A percentile compares a stretch with the other conserved stretches of the same genome.
Evolutionary conservation across 2,888 invertebrate species (phyloP).

Genomic region (Scrobipalpa costella): DNA sequence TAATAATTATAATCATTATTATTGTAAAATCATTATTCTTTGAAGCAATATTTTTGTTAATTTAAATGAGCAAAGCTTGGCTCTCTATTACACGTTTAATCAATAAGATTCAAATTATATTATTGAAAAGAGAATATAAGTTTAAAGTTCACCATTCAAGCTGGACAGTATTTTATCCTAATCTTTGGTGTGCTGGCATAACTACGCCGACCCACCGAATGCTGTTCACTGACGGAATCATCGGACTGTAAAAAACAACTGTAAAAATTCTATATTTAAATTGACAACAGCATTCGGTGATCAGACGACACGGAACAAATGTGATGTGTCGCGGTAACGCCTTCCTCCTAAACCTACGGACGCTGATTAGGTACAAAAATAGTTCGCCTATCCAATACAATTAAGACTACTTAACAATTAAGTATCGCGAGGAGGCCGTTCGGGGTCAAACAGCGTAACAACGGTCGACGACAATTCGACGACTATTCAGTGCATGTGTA

Average conservation of each 20-base stretch:
- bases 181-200: conserved; percentile 78
- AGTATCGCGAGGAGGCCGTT: conserved; percentile 70
- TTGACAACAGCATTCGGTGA: conserved; percentile 49
- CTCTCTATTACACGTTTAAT: conserved; percentile 36
- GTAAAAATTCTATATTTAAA: conserved; percentile 8
- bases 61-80: conserved; percentile 59
- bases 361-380: conserved; percentile 79
- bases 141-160: conserved; percentile 51
- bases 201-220: conserved; percentile 59
- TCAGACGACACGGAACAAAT: conserved; percentile 57
- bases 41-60: conserved; percentile 28
- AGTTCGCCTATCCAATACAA: conserved; percentile 78
- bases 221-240: conserved; percentile 37
- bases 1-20: conserved; percentile 45
- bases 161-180: conserved; percentile 68
- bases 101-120: conserved; percentile 44
- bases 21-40: conserved; percentile 44
- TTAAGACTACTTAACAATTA: conserved; percentile 80
- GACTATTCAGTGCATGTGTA: conserved; percentile 10
- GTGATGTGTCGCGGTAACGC: conserved; percentile 70
- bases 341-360: conserved; percentile 71
- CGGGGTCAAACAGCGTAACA: conserved; percentile 31
- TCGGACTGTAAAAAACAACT: conserved; percentile 19
- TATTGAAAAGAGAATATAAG: conserved; percentile 33
- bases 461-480: conserved; percentile 17